A percentile compares a stretch with the other conserved stretches of the same genome.
phyloP scores from a whole-genome alignment of 2,888 invertebrate genomes.

The Chymomyza amoena region DNA sequence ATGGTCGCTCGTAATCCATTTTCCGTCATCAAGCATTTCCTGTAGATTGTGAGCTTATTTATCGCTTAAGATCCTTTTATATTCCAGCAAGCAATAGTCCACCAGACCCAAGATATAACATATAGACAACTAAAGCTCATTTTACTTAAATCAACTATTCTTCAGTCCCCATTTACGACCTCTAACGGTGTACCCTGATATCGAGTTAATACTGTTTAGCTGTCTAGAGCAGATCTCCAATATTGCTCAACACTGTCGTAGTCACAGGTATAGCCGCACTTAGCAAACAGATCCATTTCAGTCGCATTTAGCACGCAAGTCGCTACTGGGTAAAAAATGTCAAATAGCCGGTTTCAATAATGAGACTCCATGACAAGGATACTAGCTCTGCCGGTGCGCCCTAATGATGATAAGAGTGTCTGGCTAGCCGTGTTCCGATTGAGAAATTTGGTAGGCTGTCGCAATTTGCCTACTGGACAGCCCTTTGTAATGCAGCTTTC shows the following conservation, averaged over 20 bases:
- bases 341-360: slow-evolving; percentile 68
- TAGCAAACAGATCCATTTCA: neutral
- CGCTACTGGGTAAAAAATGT: slow-evolving; percentile 68
- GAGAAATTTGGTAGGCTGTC: slow-evolving; percentile 52
- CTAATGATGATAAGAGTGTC: slow-evolving; percentile 37
- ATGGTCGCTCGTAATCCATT: too few species aligned
- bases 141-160: too few species aligned
- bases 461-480: slow-evolving; percentile 23
- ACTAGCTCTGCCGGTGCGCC: slow-evolving; percentile 23
- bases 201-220: neutral
- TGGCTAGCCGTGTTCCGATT: slow-evolving; percentile 38
- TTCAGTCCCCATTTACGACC: too few species aligned
- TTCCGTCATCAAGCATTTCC: too few species aligned
- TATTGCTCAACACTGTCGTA: neutral
- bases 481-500: slow-evolving; percentile 33
- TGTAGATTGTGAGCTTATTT: too few species aligned
- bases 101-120: too few species aligned
- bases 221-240: neutral
- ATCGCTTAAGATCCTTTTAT: too few species aligned
- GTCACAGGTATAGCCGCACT: neutral
- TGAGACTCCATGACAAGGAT: slow-evolving; percentile 39
- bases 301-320: slow-evolving; percentile 56
- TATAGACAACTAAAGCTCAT: too few species aligned
- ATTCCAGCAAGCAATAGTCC: too few species aligned
- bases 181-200: too few species aligned